A percentile compares a stretch with the other conserved stretches of the same genome.
phyloP scores from a whole-genome alignment of 2,888 invertebrate genomes.

The Acanthopleura granulata region DNA sequence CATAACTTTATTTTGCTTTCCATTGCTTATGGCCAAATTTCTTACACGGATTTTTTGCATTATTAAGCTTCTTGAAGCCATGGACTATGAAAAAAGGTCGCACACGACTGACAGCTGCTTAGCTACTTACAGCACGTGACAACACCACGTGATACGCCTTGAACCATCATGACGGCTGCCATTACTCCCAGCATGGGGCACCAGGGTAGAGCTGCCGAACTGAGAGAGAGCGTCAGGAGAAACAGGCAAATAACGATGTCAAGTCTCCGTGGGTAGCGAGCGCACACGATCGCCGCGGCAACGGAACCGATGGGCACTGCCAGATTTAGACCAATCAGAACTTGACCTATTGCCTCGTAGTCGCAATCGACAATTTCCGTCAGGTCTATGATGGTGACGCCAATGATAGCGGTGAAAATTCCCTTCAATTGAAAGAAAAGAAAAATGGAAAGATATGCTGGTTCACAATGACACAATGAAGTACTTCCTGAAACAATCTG shows the following conservation, averaged over 20 bases:
- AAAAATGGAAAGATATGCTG: not conserved
- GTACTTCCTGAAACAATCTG: too few relatives aligned
- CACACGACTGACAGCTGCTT: not conserved
- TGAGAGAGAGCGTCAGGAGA: not conserved
- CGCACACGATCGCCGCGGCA: not conserved
- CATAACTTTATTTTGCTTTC: too few relatives aligned
- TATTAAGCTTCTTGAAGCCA: too few relatives aligned
- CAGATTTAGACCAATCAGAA: conserved; percentile 1
- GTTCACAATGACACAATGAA: too few relatives aligned
- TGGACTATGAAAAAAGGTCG: too few relatives aligned
- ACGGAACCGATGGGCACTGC: not conserved
- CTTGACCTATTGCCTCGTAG: not conserved
- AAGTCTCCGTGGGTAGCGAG: not conserved
- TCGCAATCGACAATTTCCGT: conserved; percentile 1
- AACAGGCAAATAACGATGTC: not conserved
- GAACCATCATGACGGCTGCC: not conserved
- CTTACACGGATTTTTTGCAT: too few relatives aligned
- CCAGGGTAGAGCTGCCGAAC: conserved; percentile 4
- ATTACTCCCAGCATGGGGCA: not conserved
- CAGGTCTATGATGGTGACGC: not conserved
- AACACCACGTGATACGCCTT: conserved; percentile 15
- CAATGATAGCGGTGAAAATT: not conserved
- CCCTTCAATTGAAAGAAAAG: not conserved
- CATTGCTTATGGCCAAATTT: too few relatives aligned
- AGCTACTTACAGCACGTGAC: conserved; percentile 8